Base-by-base conservation (phyloP, 1,140 invertebrate species). In the Trichoplusia ni region DNA sequence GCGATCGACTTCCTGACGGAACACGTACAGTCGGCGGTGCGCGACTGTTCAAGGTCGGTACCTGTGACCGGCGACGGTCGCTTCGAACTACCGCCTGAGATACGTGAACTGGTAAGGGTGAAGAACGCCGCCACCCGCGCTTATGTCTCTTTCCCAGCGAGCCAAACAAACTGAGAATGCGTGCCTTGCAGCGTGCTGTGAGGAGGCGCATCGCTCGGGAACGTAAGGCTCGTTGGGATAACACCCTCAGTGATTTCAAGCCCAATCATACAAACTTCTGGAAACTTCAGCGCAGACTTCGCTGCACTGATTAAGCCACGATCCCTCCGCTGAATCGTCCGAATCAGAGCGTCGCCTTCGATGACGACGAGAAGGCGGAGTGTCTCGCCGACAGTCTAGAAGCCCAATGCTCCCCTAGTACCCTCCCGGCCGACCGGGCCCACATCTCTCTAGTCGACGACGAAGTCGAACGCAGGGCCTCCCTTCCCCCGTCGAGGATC, bases 311-410 rank as follows among this genome's bases (percentile, higher is more conserved):
- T 5, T 2, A 4, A 4, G 9, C 18, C 7, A 2, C 38, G 0
- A n/a, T 21, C 1, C 38, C 19, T 1, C 38, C 38, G 0, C 18
- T 42, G 0, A n/a, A n/a, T 4, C 18, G 18, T 5, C 19, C 40
- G 18, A 21, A 23, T n/a, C 21, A 21, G 1, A n/a, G 2, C 38
- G 1, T 42, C 18, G 70, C 66, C n/a, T 59, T 66, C n/a, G 49
- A 65, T 0, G 69, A 72, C 31, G 33, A 38, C 1, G 69, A 71
- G 7, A 71, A 71, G 14, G 64, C 61, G 1, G 64, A 71, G 56
- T 67, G 53, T 23, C 33, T 71, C 0, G 69, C 64, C 19, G 69
- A 71, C 53, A 66, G 37, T 4, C 35, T 71, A 6, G 64, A 59
- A 19, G 8, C 8, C n/a, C 40, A 42, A 44, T 56, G 37, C 56